Evolutionary conservation across 2,113 vertebrate genomes (phyloP).

Genomic region (Paradoxurus hermaphroditus): DNA sequence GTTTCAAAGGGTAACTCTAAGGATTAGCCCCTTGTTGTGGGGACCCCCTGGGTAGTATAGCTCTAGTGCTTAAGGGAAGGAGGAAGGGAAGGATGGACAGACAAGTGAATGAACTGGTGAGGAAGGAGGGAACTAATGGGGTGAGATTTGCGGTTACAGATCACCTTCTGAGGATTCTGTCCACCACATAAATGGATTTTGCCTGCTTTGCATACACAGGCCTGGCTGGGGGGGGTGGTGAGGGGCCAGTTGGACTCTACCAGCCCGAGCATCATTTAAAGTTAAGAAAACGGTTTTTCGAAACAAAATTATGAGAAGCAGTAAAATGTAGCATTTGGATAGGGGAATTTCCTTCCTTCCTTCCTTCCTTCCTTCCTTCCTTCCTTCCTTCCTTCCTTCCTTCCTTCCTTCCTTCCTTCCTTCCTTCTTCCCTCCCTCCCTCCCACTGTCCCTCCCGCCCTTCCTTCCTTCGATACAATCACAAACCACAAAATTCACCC

Average conservation of each 20-base stretch:
- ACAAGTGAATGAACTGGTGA: not conserved
- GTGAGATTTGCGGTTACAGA: not conserved
- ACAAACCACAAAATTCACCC: not conserved
- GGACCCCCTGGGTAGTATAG: not conserved
- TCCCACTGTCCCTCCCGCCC: too few species aligned
- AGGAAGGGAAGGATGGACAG: too few species aligned
- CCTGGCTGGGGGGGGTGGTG: not conserved
- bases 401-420: too few species aligned
- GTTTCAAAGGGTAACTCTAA: not conserved
- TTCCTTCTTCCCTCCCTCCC: fast-evolving
- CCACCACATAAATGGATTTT: not conserved
- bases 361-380: not conserved
- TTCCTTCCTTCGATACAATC: not conserved
- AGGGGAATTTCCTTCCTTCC: not conserved
- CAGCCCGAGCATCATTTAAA: not conserved
- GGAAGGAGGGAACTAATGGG: not conserved
- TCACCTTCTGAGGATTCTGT: not conserved
- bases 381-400: not conserved
- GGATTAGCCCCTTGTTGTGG: not conserved
- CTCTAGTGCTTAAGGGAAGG: not conserved
- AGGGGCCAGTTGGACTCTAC: not conserved
- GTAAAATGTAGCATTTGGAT: not conserved
- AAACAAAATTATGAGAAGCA: not conserved
- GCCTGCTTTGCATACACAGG: not conserved
- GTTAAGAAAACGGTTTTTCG: not conserved